Evolutionary conservation across 2,113 vertebrate genomes (phyloP).

Genomic region (Craseonycteris thonglongyai): DNA sequence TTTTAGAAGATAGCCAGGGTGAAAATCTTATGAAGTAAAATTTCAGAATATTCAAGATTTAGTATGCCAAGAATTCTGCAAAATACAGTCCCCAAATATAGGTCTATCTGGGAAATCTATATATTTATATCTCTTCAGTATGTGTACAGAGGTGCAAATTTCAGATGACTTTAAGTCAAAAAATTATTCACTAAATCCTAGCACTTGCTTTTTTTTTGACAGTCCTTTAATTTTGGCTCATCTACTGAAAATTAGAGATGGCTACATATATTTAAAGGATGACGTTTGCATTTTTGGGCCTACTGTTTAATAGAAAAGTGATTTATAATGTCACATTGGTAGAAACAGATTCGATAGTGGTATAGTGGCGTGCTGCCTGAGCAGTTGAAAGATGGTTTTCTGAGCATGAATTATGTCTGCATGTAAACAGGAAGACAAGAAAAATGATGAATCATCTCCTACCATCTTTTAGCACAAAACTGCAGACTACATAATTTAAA

Average conservation of each 20-base stretch:
- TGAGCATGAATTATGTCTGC: conserved; percentile 53
- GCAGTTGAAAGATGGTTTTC: conserved; percentile 35
- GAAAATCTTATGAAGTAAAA: neutral
- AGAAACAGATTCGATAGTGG: neutral
- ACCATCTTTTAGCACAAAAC: conserved; percentile 59
- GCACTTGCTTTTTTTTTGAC: neutral
- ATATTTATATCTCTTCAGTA: rapidly evolving
- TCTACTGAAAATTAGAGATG: neutral
- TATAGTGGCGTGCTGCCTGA: neutral
- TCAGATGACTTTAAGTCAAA: neutral
- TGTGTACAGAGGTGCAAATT: neutral
- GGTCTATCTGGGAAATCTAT: neutral
- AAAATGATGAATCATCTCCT: conserved; percentile 61
- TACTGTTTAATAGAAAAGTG: conserved; percentile 22
- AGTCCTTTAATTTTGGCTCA: neutral
- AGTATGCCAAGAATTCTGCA: neutral
- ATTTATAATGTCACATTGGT: neutral
- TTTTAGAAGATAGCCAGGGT: neutral
- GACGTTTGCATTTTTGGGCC: neutral
- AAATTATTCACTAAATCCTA: neutral
- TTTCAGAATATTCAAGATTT: neutral
- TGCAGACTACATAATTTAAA: conserved; percentile 75
- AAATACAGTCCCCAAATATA: neutral
- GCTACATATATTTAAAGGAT: neutral
- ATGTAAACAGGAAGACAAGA: conserved; percentile 63